Percentiles rank a stretch among this genome's conserved stretches.
phyloP scores from a whole-genome alignment of 2,797 vertebrate genomes.

The Chrosomus eos region DNA sequence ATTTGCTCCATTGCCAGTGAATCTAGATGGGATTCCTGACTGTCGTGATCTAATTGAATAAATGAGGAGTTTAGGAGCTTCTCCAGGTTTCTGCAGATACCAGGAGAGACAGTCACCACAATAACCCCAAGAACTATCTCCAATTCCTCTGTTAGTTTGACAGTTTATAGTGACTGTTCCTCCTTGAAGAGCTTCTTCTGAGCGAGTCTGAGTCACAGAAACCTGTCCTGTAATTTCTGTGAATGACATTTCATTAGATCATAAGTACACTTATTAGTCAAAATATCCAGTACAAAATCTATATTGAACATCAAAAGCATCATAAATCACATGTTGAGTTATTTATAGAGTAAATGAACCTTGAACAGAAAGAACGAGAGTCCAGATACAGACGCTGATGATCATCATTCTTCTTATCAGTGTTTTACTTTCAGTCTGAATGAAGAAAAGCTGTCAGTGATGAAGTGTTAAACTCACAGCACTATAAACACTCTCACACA shows the following conservation, averaged over 20 bases:
- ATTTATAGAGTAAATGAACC: neutral
- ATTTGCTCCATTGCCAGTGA: neutral
- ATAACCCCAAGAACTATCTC: fast-evolving
- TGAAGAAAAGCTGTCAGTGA: neutral
- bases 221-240: neutral
- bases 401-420: neutral
- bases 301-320: too few species aligned
- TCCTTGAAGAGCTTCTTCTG: neutral
- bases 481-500: too few species aligned
- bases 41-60: fast-evolving
- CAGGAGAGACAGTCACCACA: fast-evolving
- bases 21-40: neutral
- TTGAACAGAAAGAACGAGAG: neutral
- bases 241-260: neutral
- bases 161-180: neutral
- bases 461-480: too few species aligned
- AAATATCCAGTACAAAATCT: neutral
- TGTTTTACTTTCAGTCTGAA: neutral
- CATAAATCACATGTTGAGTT: neutral
- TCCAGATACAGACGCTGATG: conserved; percentile 1
- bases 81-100: neutral
- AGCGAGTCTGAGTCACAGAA: neutral
- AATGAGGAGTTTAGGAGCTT: neutral
- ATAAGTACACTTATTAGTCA: neutral
- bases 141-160: neutral